Evolutionary conservation across 1,140 invertebrate species (phyloP).

Genomic region (Pseudomyrmex flavicornis): DNA sequence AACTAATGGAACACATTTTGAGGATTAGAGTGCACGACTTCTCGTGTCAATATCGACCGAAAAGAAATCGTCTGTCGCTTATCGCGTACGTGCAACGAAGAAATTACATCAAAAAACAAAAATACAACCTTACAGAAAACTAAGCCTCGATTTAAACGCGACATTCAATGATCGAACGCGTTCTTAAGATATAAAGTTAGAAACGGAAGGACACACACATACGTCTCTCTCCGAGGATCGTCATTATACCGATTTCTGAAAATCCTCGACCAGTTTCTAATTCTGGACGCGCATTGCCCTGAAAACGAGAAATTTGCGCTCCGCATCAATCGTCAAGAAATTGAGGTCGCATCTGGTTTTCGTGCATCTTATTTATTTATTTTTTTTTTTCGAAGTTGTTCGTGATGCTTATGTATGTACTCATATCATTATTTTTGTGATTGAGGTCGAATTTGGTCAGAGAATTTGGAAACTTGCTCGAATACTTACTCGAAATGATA

Average conservation of each 20-base stretch:
- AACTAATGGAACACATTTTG: neutral
- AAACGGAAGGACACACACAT: neutral
- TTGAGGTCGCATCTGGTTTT: constrained; percentile 63
- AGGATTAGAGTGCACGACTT: neutral
- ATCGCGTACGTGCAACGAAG: neutral
- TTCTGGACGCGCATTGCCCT: constrained; percentile 32
- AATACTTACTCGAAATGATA: neutral
- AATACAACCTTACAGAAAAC: constrained; percentile 2
- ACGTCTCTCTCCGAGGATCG: neutral
- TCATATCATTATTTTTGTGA: constrained; percentile 72
- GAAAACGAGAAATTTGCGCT: constrained; percentile 38
- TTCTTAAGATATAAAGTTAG: constrained; percentile 12
- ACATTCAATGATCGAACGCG: constrained; percentile 4
- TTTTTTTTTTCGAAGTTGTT: constrained; percentile 39
- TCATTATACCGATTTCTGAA: constrained; percentile 11
- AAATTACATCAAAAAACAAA: neutral
- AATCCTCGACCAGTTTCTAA: constrained; percentile 35
- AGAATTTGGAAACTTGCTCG: constrained; percentile 41
- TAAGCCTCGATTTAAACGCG: neutral
- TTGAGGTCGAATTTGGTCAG: constrained; percentile 61
- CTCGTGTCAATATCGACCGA: neutral
- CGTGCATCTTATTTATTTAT: constrained; percentile 5
- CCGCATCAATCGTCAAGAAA: constrained; percentile 52
- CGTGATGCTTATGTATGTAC: neutral
- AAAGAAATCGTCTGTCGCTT: neutral